These are phyloP conservation scores for Eremobia ochroleuca DNA, from an alignment of 2,888 invertebrate genomes.

Conservation along the genomic window DNA sequence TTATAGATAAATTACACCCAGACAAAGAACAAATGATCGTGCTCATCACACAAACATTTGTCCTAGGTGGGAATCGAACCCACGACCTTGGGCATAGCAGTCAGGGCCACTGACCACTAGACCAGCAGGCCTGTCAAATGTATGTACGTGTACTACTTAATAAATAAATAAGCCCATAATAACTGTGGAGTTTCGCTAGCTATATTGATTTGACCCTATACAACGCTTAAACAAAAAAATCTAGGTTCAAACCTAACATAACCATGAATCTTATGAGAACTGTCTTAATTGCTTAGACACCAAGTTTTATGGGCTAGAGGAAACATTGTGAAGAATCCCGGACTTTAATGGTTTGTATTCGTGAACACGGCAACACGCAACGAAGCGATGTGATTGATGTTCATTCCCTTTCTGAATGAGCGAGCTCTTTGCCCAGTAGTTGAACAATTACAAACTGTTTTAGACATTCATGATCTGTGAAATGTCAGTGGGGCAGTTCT, in stretches of 20 bases:
- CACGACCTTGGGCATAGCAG: no score
- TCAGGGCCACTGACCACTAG: no score
- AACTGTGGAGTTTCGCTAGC: not conserved
- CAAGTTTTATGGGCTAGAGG: not conserved
- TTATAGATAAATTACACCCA: no score
- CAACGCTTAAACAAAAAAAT: not conserved
- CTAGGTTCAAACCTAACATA: not conserved
- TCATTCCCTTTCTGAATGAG: slow-evolving; percentile 22
- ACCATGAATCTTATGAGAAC: not conserved
- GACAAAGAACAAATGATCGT: no score
- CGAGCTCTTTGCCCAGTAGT: not conserved
- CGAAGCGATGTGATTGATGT: slow-evolving; percentile 31
- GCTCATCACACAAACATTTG: no score
- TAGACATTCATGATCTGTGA: slow-evolving; percentile 4
- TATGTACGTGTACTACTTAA: no score
- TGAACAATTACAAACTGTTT: slow-evolving; percentile 5
- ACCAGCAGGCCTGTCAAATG: no score
- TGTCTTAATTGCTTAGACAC: not conserved
- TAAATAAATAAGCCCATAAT: no score
- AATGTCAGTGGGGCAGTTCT: not conserved
- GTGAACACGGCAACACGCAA: slow-evolving; percentile 24
- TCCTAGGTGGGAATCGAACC: no score
- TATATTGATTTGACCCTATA: not conserved
- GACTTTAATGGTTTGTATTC: slow-evolving; percentile 11
- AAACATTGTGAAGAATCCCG: slow-evolving; percentile 15